Conservation (phyloP, 2,888 invertebrate genomes). For the Agrotis puta region DNA sequence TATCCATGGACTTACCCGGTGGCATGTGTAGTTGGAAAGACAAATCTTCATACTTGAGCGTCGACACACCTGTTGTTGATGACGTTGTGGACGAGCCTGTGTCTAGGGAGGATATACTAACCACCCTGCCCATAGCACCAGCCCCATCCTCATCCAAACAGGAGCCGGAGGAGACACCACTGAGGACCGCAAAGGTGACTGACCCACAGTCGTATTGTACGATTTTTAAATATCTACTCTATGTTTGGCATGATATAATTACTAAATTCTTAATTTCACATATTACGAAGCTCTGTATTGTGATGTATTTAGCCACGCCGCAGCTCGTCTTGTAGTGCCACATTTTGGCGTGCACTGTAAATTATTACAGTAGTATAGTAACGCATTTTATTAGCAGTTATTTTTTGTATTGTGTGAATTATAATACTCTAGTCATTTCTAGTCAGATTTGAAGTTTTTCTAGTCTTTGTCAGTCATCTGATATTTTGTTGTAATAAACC, state of each 20-base stretch:
- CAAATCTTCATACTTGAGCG: conserved; percentile 94
- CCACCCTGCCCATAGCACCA: conserved; percentile 85
- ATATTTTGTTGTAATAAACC: conserved; percentile 82
- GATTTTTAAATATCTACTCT: conserved; percentile 87
- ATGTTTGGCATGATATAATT: conserved; percentile 90
- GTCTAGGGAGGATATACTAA: conserved; percentile 89
- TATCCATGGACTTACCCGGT: conserved; percentile 94
- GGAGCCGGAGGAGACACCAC: conserved; percentile 81
- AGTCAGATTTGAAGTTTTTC: conserved; percentile 70
- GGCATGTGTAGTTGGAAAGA: conserved; percentile 96
- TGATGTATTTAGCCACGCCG: conserved; percentile 82
- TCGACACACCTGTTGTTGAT: conserved; percentile 87
- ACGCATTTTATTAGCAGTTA: conserved; percentile 70
- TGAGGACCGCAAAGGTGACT: conserved; percentile 88
- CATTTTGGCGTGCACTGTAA: conserved; percentile 81
- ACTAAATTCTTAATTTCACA: conserved; percentile 88
- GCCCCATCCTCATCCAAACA: conserved; percentile 85
- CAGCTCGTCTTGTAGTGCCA: conserved; percentile 90
- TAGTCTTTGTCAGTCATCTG: conserved; percentile 79
- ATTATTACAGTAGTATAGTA: conserved; percentile 70
- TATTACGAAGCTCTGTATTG: conserved; percentile 84
- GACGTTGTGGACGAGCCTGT: conserved; percentile 66
- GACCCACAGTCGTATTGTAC: conserved; percentile 89
- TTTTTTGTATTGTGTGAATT: conserved; percentile 79
- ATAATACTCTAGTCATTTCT: conserved; percentile 86